Evolutionary conservation across 2,888 invertebrate species (phyloP).

Genomic region (Cataglyphis livida): DNA sequence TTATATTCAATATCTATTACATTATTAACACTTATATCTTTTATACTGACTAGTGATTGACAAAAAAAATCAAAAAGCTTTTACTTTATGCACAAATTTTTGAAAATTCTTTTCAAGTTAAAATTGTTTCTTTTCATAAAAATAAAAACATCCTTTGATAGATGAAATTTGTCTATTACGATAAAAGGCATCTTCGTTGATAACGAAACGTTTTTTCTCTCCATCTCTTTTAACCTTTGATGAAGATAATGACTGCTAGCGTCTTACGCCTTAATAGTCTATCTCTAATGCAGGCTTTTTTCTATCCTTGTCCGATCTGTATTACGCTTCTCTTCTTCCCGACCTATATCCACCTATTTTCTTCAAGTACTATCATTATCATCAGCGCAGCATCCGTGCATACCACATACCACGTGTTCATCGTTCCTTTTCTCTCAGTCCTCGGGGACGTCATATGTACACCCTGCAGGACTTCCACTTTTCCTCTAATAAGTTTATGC

Average conservation of each 20-base stretch:
- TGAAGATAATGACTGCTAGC: slow-evolving; percentile 78
- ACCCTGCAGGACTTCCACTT: slow-evolving; percentile 47
- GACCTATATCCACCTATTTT: slow-evolving; percentile 53
- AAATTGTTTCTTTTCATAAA: not conserved
- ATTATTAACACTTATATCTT: slow-evolving; percentile 6
- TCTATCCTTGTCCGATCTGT: slow-evolving; percentile 19
- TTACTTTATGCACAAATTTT: not conserved
- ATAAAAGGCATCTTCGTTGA: not conserved
- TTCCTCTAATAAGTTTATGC: slow-evolving; percentile 62
- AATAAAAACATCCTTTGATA: not conserved
- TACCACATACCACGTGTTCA: slow-evolving; percentile 55
- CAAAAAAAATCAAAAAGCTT: not conserved
- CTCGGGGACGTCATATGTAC: slow-evolving; percentile 31
- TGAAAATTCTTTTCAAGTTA: not conserved
- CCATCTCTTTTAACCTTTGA: slow-evolving; percentile 47
- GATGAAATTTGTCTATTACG: not conserved
- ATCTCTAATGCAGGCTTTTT: slow-evolving; percentile 47
- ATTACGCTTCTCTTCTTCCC: slow-evolving; percentile 12
- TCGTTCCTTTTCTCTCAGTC: slow-evolving; percentile 23
- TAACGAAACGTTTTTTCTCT: not conserved
- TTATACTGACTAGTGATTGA: not conserved
- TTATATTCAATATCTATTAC: slow-evolving; percentile 6
- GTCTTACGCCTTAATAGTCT: slow-evolving; percentile 61
- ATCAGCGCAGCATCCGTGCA: slow-evolving; percentile 33
- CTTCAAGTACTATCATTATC: slow-evolving; percentile 55